Evolutionary conservation across 2,888 invertebrate species (phyloP).

Genomic region (Ferdinandea cuprea): DNA sequence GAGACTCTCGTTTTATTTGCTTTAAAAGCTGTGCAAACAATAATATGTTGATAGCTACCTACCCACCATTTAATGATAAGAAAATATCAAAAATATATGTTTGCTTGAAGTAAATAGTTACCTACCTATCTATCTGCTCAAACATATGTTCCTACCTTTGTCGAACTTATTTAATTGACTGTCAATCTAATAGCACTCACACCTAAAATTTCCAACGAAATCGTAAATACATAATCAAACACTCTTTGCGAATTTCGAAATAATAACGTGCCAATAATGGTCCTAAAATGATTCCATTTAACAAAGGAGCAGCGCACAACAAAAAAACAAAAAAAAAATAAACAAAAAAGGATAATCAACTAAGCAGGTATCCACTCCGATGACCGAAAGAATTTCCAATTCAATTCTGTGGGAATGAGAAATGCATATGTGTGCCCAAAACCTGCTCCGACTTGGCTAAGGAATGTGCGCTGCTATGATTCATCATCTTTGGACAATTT

Average conservation of each 20-base stretch:
- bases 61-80: too few species aligned
- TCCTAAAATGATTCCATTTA: slow-evolving; percentile 55
- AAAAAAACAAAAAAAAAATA: too few species aligned
- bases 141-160: too few species aligned
- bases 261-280: slow-evolving; percentile 64
- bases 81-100: too few species aligned
- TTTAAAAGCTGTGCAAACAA: too few species aligned
- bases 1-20: too few species aligned
- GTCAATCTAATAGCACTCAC: slow-evolving; percentile 6
- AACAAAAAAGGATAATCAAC: slow-evolving; percentile 4
- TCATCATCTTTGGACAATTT: slow-evolving; percentile 65
- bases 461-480: slow-evolving; percentile 68
- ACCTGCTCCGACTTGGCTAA: slow-evolving; percentile 47
- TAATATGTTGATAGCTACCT: too few species aligned
- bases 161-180: not conserved
- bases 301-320: slow-evolving; percentile 9
- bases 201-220: slow-evolving; percentile 8
- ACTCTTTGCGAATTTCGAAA: slow-evolving; percentile 29
- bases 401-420: slow-evolving; percentile 62
- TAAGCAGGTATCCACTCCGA: slow-evolving; percentile 4
- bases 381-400: slow-evolving; percentile 45
- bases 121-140: too few species aligned
- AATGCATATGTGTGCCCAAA: slow-evolving; percentile 40
- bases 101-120: too few species aligned
- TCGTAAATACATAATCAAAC: slow-evolving; percentile 12